These are phyloP conservation scores for Onychomys torridus DNA, from an alignment of 2,797 vertebrate genomes.

Conservation along the genomic window DNA sequence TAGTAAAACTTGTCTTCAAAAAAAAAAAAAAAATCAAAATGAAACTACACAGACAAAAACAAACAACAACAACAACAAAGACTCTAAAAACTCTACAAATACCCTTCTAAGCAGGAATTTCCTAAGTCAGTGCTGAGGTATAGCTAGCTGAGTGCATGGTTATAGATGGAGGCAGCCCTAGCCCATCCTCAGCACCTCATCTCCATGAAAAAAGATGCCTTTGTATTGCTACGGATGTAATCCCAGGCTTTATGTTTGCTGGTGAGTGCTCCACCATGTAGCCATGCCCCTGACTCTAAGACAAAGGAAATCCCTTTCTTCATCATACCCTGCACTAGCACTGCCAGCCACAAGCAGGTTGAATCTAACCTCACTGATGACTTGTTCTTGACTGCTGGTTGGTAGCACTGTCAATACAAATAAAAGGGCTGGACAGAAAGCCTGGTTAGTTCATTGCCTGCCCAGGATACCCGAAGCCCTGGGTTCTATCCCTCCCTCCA, in stretches of 20 bases:
- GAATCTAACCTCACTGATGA: not conserved
- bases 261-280: not conserved
- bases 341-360: not conserved
- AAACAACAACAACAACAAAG: not conserved
- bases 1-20: not conserved
- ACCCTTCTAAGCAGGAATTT: constrained; percentile 34
- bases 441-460: not conserved
- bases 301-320: not conserved
- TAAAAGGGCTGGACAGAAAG: not conserved
- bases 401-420: not conserved
- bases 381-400: not conserved
- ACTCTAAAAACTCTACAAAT: not conserved
- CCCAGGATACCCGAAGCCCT: not conserved
- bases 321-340: not conserved
- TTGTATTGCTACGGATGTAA: not conserved
- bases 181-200: not conserved
- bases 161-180: not conserved
- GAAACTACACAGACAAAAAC: not conserved
- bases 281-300: no score
- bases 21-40: no score
- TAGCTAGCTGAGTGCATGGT: no score
- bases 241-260: not conserved
- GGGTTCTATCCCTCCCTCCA: not conserved
- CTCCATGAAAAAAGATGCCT: not conserved
- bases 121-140: not conserved